Percentiles rank a stretch among this genome's conserved stretches.
Evolutionary conservation across 2,888 invertebrate species (phyloP).

Genomic region (Papilio protenor): DNA sequence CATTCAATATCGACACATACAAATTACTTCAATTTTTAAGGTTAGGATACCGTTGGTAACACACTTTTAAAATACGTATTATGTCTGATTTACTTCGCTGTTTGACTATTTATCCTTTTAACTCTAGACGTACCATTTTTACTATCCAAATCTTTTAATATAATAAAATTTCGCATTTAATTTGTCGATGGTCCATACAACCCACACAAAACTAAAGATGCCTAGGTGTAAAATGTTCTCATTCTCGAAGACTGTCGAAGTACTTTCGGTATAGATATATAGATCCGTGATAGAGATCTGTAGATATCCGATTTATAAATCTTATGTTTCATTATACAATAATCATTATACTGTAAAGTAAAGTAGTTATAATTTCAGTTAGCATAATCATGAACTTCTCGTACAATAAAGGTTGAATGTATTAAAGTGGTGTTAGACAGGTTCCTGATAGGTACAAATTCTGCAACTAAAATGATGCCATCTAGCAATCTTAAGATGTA

Average conservation of each 20-base stretch:
- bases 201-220: no score
- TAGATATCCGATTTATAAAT: no score
- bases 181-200: background rate
- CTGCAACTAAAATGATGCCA: background rate
- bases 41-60: background rate
- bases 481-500: slow-evolving; percentile 12
- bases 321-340: no score
- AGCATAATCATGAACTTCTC: no score
- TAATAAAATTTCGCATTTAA: background rate
- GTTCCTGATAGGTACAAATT: background rate
- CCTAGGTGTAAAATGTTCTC: no score
- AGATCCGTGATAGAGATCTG: no score
- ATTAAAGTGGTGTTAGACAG: background rate
- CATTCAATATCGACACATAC: background rate
- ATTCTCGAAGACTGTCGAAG: no score
- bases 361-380: no score
- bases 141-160: no score
- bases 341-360: no score
- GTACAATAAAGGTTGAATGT: no score
- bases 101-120: background rate
- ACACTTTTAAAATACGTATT: background rate
- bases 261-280: no score
- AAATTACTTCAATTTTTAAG: background rate
- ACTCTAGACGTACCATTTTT: background rate
- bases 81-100: background rate